phyloP scores from a whole-genome alignment of 1,140 invertebrate genomes.

The Asbolus verrucosus region DNA sequence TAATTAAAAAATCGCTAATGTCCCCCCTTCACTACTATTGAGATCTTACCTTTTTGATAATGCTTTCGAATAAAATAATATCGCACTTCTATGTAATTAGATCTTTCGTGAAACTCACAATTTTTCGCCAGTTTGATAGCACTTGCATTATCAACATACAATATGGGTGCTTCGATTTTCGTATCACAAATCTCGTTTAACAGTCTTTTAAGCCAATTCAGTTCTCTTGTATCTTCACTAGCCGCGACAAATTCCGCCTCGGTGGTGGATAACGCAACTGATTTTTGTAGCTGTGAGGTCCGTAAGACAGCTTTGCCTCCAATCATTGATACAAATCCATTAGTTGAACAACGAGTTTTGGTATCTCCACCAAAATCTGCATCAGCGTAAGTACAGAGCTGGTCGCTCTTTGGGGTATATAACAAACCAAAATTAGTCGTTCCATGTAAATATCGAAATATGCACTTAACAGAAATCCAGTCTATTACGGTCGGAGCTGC shows the following conservation, averaged over 20 bases:
- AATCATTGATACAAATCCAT: constrained; percentile 62
- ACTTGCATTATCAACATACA: constrained; percentile 60
- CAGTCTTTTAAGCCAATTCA: constrained; percentile 54
- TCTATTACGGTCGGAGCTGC: too few species aligned
- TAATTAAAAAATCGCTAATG: too few species aligned
- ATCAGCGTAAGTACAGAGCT: constrained; percentile 58
- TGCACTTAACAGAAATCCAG: too few species aligned
- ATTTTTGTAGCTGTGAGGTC: constrained; percentile 63
- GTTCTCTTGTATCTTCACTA: constrained; percentile 58
- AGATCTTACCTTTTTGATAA: neutral
- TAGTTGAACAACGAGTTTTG: constrained; percentile 58
- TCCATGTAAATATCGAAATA: too few species aligned
- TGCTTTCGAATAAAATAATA: constrained; percentile 58
- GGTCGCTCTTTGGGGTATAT: constrained; percentile 15
- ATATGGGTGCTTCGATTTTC: constrained; percentile 49
- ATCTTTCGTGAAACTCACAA: constrained; percentile 56
- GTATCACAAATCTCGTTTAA: constrained; percentile 18
- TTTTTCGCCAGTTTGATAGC: constrained; percentile 59
- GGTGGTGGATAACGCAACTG: constrained; percentile 60
- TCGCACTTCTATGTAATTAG: constrained; percentile 61
- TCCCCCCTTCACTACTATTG: too few species aligned
- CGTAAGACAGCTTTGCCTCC: constrained; percentile 61
- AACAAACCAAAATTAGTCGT: constrained; percentile 58
- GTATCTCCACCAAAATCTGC: constrained; percentile 61
- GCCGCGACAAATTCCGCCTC: constrained; percentile 65